phyloP scores from a whole-genome alignment of 1,140 invertebrate species.

The Drosophila bocki region DNA sequence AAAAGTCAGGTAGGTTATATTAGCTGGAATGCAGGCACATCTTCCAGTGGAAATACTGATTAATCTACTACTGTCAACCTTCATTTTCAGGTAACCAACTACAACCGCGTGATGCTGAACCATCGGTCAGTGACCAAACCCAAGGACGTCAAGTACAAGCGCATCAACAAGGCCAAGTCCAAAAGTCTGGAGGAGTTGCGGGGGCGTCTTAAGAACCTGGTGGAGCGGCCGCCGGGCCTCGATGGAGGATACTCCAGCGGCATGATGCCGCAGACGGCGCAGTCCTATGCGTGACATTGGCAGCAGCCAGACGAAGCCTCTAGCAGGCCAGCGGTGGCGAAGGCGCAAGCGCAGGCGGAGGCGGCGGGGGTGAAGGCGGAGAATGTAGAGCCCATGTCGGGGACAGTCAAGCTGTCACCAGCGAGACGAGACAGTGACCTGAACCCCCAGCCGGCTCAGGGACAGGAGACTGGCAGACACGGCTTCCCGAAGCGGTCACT shows the following conservation, averaged over 20 bases:
- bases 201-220: slow-evolving; percentile 93
- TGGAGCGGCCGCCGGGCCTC: slow-evolving; percentile 87
- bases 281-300: slow-evolving; percentile 84
- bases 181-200: slow-evolving; percentile 94
- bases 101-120: slow-evolving; percentile 95
- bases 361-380: too few relatives aligned
- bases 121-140: slow-evolving; percentile 95
- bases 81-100: slow-evolving; percentile 89
- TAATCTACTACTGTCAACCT: neutral
- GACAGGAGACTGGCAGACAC: slow-evolving; percentile 39
- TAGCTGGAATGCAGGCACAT: neutral
- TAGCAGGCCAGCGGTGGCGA: neutral
- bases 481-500: slow-evolving; percentile 72
- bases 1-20: slow-evolving; percentile 46
- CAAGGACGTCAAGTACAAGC: slow-evolving; percentile 95
- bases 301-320: slow-evolving; percentile 24
- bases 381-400: neutral
- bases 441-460: neutral
- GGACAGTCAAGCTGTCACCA: neutral
- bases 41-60: neutral
- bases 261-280: slow-evolving; percentile 80
- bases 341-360: slow-evolving; percentile 2
- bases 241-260: slow-evolving; percentile 60
- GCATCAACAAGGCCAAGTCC: slow-evolving; percentile 95
- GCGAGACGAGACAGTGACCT: slow-evolving; percentile 3